Conservation (phyloP, 2,888 invertebrate species). For the Microctonus hyperodae region DNA sequence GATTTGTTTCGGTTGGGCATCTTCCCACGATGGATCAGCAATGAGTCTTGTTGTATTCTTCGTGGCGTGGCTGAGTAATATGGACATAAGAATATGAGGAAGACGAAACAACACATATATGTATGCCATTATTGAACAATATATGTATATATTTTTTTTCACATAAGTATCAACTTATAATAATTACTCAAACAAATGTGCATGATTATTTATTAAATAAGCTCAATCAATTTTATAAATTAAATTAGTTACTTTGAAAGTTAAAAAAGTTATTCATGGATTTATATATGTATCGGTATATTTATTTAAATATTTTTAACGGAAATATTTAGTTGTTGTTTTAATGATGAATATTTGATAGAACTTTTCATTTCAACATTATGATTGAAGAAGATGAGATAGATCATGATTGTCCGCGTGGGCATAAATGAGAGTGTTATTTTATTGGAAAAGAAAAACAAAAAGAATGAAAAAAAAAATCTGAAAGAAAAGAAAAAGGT, state of each 20-base stretch:
- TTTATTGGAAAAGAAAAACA: not conserved
- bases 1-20: conserved; percentile 38
- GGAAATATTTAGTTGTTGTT: not conserved
- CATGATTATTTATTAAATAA: not conserved
- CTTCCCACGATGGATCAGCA: conserved; percentile 43
- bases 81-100: not conserved
- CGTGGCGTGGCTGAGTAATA: conserved; percentile 4
- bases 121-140: not conserved
- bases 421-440: conserved; percentile 22
- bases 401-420: conserved; percentile 36
- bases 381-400: conserved; percentile 39
- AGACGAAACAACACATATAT: not conserved
- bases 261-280: not conserved
- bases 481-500: not conserved
- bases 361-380: conserved; percentile 1
- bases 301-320: not conserved
- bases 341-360: not conserved
- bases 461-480: not conserved
- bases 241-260: not conserved
- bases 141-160: not conserved
- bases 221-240: not conserved
- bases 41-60: conserved; percentile 10
- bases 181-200: conserved; percentile 26
- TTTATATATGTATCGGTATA: not conserved
- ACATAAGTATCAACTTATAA: conserved; percentile 8